Evolutionary conservation across 64 coral and sea anemone genomes (phyloP).

Genomic region (Porites lutea): DNA sequence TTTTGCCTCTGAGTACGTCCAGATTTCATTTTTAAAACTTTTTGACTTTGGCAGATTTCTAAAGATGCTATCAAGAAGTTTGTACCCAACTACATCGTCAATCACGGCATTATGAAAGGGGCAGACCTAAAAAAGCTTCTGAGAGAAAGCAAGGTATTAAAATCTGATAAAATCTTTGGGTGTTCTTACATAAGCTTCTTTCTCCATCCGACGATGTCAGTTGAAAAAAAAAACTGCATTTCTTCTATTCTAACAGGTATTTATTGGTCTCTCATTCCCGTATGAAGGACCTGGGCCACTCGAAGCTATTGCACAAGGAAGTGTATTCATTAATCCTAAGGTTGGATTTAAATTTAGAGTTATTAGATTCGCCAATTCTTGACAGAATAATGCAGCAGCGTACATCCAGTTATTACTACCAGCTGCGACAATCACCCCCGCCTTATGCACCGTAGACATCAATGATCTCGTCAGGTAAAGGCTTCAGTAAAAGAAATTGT

Average conservation of each 20-base stretch:
- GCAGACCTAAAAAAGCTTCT: slow-evolving; percentile 63
- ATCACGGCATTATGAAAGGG: slow-evolving; percentile 83
- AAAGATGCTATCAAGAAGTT: slow-evolving; percentile 18
- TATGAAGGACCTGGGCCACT: slow-evolving; percentile 95
- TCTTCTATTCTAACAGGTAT: slow-evolving; percentile 48
- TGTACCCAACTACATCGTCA: slow-evolving; percentile 77
- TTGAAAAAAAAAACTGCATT: too few relatives aligned
- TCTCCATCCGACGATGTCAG: too few relatives aligned
- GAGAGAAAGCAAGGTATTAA: slow-evolving; percentile 77
- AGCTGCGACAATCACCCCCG: too few relatives aligned
- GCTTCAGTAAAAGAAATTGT: too few relatives aligned
- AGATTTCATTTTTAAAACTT: not conserved
- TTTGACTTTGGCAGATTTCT: not conserved
- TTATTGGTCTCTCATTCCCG: slow-evolving; percentile 92
- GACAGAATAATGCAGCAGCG: too few relatives aligned
- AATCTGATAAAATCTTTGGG: too few relatives aligned
- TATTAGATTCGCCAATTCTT: too few relatives aligned
- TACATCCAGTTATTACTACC: too few relatives aligned
- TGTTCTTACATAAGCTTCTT: too few relatives aligned
- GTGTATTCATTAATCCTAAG: slow-evolving; percentile 93
- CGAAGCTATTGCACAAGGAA: slow-evolving; percentile 88
- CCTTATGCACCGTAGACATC: too few relatives aligned
- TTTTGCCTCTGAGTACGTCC: too few relatives aligned
- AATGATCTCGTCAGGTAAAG: too few relatives aligned
- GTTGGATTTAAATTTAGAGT: not conserved